Base-by-base conservation (phyloP, 2,888 invertebrate genomes). In the Philereme vetulata region DNA sequence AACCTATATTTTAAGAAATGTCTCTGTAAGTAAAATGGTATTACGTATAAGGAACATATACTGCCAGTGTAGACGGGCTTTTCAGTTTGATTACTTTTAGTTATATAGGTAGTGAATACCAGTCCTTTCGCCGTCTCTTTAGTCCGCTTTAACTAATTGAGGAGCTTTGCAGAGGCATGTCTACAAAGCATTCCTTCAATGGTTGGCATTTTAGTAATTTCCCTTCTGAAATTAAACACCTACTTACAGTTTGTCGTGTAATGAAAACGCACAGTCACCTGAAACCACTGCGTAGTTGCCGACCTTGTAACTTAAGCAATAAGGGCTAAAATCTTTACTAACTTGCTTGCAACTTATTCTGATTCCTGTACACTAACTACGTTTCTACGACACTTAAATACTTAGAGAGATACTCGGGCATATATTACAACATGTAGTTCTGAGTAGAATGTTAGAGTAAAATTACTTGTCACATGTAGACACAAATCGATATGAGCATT, bases 131-230 rank as follows among this genome's bases (percentile, higher is more conserved):
- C 38, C 33, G 47, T 51, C 52, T 38, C 49, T 47, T 51, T 36
- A 40, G 47, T 38, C 33, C 52, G 54, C 48, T 43, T 51, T 45
- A 43, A 55, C 62, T 62, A 62, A 62, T 59, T 63, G 55, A 62
- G 55, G 54, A 58, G 58, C 54, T 48, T 58, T 42, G n/a, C 54
- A 47, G 21, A 54, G 59, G 60, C 46, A 59, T 56, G 48, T 46
- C 52, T 53, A 51, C 56, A 63, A 63, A 63, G 63, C 63, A 63
- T 63, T 63, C 60, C 63, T 56, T 51, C 47, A 63, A 60, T 35
- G 60, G 59, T 63, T 56, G 54, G 60, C 51, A 64, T 60, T 54
- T 64, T 47, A 57, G 60, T 56, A 64, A 60, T 64, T 64, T 64
- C 47, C 50, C 60, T 60, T 64, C 54, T 50, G 60, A 64, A 60